A percentile compares a stretch with the other conserved stretches of the same genome.
These are phyloP conservation scores for Tenthredo amoena DNA, from an alignment of 2,888 invertebrate genomes.

Conservation along the genomic window DNA sequence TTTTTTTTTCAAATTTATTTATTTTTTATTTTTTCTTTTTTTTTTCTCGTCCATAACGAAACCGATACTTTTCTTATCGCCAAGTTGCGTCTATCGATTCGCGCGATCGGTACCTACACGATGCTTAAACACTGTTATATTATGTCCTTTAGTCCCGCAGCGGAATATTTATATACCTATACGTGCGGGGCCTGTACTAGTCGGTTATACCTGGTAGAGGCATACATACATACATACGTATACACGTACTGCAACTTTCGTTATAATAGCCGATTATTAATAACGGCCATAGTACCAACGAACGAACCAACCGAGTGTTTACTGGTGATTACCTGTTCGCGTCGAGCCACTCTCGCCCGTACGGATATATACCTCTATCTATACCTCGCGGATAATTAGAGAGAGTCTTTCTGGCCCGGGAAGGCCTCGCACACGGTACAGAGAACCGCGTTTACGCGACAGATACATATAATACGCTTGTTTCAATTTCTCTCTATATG, in stretches of 20 bases:
- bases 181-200: background rate
- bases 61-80: background rate
- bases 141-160: background rate
- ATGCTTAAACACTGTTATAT: background rate
- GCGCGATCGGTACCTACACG: background rate
- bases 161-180: background rate
- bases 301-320: slow-evolving; percentile 24
- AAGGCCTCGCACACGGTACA: background rate
- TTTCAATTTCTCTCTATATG: too few species aligned
- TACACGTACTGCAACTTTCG: background rate
- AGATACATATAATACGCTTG: slow-evolving; percentile 55
- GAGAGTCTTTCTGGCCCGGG: slow-evolving; percentile 55
- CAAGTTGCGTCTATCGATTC: background rate
- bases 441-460: slow-evolving; percentile 69
- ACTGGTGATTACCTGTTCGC: slow-evolving; percentile 59
- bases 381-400: slow-evolving; percentile 68
- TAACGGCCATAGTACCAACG: background rate
- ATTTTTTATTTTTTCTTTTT: too few species aligned
- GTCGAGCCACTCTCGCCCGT: slow-evolving; percentile 57
- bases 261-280: slow-evolving; percentile 49
- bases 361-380: background rate
- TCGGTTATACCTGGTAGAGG: too few species aligned
- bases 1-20: too few species aligned
- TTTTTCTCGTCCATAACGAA: background rate
- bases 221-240: background rate